Conservation (phyloP, 2,888 invertebrate genomes). For the Smittia sp. region DNA sequence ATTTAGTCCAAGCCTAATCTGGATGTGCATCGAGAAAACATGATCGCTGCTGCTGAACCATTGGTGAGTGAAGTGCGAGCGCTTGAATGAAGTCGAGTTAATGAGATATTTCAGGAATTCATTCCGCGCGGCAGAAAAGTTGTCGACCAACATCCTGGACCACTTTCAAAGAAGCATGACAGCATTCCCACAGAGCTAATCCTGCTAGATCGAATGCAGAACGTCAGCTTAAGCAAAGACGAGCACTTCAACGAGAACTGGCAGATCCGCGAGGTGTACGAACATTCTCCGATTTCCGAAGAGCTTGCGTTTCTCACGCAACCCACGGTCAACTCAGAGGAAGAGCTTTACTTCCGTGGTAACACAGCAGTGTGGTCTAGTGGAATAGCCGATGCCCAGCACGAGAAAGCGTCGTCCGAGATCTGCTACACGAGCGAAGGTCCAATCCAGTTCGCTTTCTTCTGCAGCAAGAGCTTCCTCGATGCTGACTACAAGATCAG, state of each 20-base stretch:
- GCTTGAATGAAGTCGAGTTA: constrained; percentile 19
- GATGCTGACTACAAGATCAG: constrained; percentile 58
- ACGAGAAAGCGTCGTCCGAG: constrained; percentile 47
- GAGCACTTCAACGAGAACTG: constrained; percentile 57
- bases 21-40: constrained; percentile 79
- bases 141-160: constrained; percentile 72
- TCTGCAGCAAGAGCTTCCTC: constrained; percentile 64
- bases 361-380: constrained; percentile 80
- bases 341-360: constrained; percentile 83
- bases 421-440: constrained; percentile 75
- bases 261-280: constrained; percentile 59
- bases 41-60: constrained; percentile 90
- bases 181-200: constrained; percentile 61
- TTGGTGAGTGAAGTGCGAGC: constrained; percentile 59
- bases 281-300: constrained; percentile 49
- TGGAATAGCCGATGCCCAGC: constrained; percentile 52
- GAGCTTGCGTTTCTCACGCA: constrained; percentile 49
- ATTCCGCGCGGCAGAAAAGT: constrained; percentile 83
- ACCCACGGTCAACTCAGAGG: constrained; percentile 62
- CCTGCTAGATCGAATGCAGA: constrained; percentile 68
- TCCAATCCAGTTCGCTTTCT: constrained; percentile 77
- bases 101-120: constrained; percentile 64
- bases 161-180: constrained; percentile 57
- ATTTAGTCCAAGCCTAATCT: constrained; percentile 60
- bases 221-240: constrained; percentile 70